phyloP scores from a whole-genome alignment of 1,140 invertebrate species.

The Heliconius eleuchia region DNA sequence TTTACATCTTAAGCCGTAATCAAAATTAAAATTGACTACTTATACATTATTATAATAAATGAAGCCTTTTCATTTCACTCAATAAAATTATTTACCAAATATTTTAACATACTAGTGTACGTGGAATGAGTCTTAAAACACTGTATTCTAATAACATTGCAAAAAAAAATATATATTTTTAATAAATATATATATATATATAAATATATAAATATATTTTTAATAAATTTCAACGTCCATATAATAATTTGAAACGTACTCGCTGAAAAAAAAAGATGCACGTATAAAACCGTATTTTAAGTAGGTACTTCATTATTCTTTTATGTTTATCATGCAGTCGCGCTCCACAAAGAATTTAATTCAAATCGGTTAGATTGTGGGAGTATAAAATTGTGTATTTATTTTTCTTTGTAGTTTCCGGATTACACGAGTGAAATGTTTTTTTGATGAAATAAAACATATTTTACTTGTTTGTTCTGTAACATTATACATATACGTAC shows the following conservation, averaged over 20 bases:
- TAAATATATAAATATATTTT: too few relatives aligned
- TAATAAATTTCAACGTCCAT: too few relatives aligned
- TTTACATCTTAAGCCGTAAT: not conserved
- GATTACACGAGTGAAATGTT: not conserved
- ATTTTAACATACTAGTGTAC: too few relatives aligned
- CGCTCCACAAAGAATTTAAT: constrained; percentile 10
- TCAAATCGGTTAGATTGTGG: constrained; percentile 1
- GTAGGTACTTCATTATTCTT: constrained; percentile 12
- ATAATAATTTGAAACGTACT: not conserved
- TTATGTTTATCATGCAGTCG: constrained; percentile 2
- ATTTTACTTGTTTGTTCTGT: not conserved
- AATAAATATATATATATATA: too few relatives aligned
- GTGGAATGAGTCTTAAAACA: too few relatives aligned
- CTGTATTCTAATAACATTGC: too few relatives aligned
- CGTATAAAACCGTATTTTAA: constrained; percentile 3
- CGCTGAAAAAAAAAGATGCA: not conserved
- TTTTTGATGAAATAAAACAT: not conserved
- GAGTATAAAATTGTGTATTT: not conserved
- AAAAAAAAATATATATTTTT: too few relatives aligned
- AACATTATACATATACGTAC: not conserved
- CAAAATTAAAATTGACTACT: not conserved
- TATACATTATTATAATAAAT: not conserved
- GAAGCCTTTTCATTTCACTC: too few relatives aligned
- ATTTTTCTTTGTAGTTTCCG: constrained; percentile 4
- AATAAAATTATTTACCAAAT: too few relatives aligned